phyloP scores from a whole-genome alignment of 2,797 vertebrate species.

The Typhlichthys subterraneus region DNA sequence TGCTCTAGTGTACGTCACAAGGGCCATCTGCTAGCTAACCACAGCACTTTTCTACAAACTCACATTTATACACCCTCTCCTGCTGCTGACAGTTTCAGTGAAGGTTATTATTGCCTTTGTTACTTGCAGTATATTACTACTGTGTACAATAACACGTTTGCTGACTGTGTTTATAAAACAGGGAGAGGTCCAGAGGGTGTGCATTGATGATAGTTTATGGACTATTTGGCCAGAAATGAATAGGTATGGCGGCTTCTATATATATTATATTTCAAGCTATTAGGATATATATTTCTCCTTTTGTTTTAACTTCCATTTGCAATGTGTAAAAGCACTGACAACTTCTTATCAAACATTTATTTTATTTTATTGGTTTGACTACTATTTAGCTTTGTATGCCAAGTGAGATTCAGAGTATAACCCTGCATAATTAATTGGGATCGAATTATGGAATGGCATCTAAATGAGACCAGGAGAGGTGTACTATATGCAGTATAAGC shows the following conservation, averaged over 20 bases:
- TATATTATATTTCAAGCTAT: too few relatives aligned
- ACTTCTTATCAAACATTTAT: background rate
- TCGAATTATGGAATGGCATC: background rate
- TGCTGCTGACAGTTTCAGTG: constrained; percentile 23
- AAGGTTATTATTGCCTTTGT: constrained; percentile 8
- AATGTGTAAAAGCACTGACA: background rate
- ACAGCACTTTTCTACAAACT: constrained; percentile 57
- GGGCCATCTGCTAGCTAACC: constrained; percentile 76
- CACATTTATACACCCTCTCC: constrained; percentile 31
- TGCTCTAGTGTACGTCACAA: constrained; percentile 70
- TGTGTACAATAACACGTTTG: too few relatives aligned
- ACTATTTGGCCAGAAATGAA: too few relatives aligned
- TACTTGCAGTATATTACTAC: background rate
- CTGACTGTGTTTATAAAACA: too few relatives aligned
- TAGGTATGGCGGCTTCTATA: too few relatives aligned
- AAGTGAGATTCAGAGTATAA: background rate
- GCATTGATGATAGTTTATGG: too few relatives aligned
- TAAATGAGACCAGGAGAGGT: background rate
- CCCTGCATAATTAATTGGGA: background rate
- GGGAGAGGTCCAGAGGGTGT: too few relatives aligned
- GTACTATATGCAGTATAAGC: background rate
- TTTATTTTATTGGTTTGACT: background rate
- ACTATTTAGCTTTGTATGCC: background rate
- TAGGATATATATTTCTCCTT: too few relatives aligned
- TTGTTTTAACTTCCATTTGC: too few relatives aligned